Conservation (phyloP, 2,113 vertebrate genomes). For the Nothocercus julius region DNA sequence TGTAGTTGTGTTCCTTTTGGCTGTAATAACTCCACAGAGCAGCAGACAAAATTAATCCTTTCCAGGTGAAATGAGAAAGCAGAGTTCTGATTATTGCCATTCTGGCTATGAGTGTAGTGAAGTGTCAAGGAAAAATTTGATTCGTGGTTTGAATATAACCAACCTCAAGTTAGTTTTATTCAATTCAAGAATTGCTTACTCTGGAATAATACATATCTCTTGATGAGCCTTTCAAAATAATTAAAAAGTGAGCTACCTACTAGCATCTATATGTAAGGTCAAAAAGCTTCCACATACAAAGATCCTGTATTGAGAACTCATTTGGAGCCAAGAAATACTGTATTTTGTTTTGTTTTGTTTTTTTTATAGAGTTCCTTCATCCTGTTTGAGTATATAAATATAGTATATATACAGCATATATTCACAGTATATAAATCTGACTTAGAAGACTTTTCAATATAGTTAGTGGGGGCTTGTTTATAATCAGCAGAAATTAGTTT, state of each 20-base stretch:
- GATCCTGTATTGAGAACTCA: background rate
- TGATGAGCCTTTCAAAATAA: conserved; percentile 6
- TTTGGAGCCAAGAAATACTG: background rate
- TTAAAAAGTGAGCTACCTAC: background rate
- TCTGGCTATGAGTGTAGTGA: conserved; percentile 35
- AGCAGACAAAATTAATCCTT: conserved; percentile 24
- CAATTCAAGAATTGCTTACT: background rate
- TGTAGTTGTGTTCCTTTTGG: conserved; percentile 15
- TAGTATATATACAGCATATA: background rate
- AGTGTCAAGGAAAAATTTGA: conserved; percentile 29
- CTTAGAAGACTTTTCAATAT: background rate
- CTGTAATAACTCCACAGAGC: conserved; percentile 12
- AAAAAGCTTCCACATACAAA: background rate
- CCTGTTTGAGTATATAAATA: background rate
- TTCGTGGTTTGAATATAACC: background rate
- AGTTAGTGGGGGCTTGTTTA: background rate
- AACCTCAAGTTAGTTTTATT: conserved; percentile 42
- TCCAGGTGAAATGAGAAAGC: conserved; percentile 25
- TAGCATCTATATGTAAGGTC: conserved; percentile 1
- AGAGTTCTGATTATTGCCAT: conserved; percentile 24
- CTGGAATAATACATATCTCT: conserved; percentile 5
- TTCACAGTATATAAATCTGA: background rate
- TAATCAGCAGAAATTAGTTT: background rate
- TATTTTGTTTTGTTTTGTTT: background rate
- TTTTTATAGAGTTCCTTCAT: background rate